Evolutionary conservation across 2,113 vertebrate species (phyloP).

Genomic region (Callithrix jacchus): DNA sequence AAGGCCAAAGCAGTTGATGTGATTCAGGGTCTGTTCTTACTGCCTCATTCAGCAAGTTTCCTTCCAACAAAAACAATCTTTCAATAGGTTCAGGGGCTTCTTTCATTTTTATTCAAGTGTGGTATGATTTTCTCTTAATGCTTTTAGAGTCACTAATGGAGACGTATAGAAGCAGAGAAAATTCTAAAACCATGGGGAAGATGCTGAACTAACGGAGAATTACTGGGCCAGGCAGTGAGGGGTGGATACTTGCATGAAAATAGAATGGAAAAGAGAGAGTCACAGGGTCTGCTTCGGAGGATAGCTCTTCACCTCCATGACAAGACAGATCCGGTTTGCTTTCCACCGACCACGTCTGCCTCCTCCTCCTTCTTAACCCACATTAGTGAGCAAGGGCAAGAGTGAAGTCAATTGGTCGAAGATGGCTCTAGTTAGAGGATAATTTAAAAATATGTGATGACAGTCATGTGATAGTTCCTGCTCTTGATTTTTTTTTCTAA

Average conservation of each 20-base stretch:
- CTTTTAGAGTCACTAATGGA: background rate
- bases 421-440: background rate
- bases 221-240: background rate
- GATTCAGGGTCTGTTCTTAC: background rate
- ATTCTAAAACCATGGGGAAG: background rate
- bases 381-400: background rate
- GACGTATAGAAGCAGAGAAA: background rate
- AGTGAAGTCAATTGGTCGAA: background rate
- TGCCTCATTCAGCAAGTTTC: background rate
- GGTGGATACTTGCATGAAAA: background rate
- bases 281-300: background rate
- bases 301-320: background rate
- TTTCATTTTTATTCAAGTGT: background rate
- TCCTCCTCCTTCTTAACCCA: background rate
- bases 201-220: background rate
- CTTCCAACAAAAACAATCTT: background rate
- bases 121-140: background rate
- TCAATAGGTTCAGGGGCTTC: background rate
- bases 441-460: background rate
- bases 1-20: background rate
- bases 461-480: background rate
- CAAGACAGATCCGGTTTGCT: background rate
- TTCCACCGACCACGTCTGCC: background rate
- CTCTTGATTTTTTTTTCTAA: background rate
- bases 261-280: background rate